Evolutionary conservation across 2,113 vertebrate genomes (phyloP), one percentile per base, ranked within the genome.

Genomic region (Siniperca knerii): DNA sequence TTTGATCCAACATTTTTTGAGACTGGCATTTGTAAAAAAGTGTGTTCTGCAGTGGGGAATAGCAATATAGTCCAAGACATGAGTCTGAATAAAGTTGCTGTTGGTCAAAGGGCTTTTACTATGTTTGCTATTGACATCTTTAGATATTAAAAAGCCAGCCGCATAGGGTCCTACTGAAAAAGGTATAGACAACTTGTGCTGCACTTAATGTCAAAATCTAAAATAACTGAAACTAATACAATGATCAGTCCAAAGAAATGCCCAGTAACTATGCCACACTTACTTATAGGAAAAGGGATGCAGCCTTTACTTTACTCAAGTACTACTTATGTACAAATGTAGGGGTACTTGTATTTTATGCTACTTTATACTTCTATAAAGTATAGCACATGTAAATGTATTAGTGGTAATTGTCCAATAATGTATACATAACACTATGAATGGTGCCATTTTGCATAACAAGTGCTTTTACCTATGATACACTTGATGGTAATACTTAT

Each of bases 1-100:
- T 80, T 82, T 75, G 83, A 87, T 78, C 54, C 75, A 55, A 75
- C 71, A 61, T 75, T 74, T 86, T 77, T 77, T 72, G 52, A 76
- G 58, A 77, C 8, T 77, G 77, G 57, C 58, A 62, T 87, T 67
- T 70, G 20, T 67, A 74, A 64, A 75, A 21, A 37, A 48, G n/a
- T 57, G 20, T 61, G 20, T 79, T 86, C 60, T 79, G 50, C 72
- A 46, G 48, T 13, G 6, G 25, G 44, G 71, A 78, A 83, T 48
- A 20, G 18, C 58, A 68, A 68, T 52, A 60, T 8, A 65, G 68
- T 52, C 40, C n/a, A 74, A 50, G 15, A 46, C 25, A 11, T 52
- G 54, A 75, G 64, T 76, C 64, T 75, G 71, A 75, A 83, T 75
- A 70, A 57, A 67, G 50, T 42, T 50, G 29, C 33, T 75, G 37